Conservation (phyloP, 2,888 invertebrate genomes). For the Hipparchia semele region DNA sequence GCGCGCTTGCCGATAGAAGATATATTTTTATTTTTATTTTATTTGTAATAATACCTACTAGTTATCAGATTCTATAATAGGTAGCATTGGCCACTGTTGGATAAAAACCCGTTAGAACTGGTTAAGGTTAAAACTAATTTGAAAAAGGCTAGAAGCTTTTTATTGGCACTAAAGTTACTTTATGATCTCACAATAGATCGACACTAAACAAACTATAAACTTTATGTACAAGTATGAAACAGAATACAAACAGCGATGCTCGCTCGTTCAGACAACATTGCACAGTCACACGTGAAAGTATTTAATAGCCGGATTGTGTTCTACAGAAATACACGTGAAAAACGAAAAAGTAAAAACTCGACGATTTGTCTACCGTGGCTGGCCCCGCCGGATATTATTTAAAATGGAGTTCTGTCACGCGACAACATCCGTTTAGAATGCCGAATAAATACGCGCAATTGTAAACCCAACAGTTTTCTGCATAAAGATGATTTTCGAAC, state of each 20-base stretch:
- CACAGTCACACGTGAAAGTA: constrained; percentile 27
- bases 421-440: constrained; percentile 32
- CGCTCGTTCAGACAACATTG: background rate
- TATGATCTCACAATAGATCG: background rate
- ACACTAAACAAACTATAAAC: constrained; percentile 2
- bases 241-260: background rate
- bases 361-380: constrained; percentile 32
- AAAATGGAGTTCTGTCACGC: constrained; percentile 40
- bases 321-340: constrained; percentile 29
- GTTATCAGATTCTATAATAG: background rate
- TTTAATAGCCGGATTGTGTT: constrained; percentile 27
- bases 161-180: background rate
- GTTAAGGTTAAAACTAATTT: background rate
- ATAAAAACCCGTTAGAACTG: background rate
- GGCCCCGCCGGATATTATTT: constrained; percentile 38
- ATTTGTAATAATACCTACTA: too few relatives aligned
- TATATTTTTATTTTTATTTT: too few relatives aligned
- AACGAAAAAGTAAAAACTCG: constrained; percentile 28
- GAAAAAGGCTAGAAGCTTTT: background rate
- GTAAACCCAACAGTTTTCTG: background rate
- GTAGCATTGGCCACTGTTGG: background rate
- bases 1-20: too few relatives aligned
- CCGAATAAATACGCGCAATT: constrained; percentile 9
- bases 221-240: background rate
- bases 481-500: background rate